Evolutionary conservation across 2,888 invertebrate species (phyloP).

Genomic region (Cephus spinipes): DNA sequence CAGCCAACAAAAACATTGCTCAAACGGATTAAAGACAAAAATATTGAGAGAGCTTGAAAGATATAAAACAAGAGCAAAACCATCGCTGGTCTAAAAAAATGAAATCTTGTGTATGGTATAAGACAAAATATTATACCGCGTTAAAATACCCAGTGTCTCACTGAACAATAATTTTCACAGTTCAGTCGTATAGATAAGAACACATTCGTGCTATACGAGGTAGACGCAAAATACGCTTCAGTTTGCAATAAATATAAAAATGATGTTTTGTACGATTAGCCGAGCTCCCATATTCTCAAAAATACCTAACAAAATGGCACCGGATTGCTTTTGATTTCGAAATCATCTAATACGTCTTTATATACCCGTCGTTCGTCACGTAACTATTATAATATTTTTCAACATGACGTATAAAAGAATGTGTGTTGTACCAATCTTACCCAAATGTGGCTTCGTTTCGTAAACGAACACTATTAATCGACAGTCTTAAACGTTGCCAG

Average conservation of each 20-base stretch:
- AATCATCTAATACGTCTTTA: neutral
- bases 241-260: neutral
- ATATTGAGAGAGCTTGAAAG: neutral
- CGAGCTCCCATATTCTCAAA: neutral
- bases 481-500: constrained; percentile 3
- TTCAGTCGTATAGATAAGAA: neutral
- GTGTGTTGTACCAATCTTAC: neutral
- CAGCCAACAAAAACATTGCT: neutral
- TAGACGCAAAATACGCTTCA: neutral
- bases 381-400: neutral
- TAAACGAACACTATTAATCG: constrained; percentile 2
- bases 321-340: constrained; percentile 2
- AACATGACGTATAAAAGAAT: neutral
- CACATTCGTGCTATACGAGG: neutral
- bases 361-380: neutral
- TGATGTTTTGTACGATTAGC: neutral
- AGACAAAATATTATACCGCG: neutral
- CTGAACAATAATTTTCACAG: neutral
- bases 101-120: neutral
- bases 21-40: neutral
- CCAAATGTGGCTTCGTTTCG: neutral
- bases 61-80: neutral
- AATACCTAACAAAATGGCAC: neutral
- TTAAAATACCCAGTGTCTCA: neutral
- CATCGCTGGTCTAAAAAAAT: neutral